Evolutionary conservation across 2,797 vertebrate species (phyloP), one percentile per base, ranked within the genome.

Genomic region (Lutjanus campechanus): DNA sequence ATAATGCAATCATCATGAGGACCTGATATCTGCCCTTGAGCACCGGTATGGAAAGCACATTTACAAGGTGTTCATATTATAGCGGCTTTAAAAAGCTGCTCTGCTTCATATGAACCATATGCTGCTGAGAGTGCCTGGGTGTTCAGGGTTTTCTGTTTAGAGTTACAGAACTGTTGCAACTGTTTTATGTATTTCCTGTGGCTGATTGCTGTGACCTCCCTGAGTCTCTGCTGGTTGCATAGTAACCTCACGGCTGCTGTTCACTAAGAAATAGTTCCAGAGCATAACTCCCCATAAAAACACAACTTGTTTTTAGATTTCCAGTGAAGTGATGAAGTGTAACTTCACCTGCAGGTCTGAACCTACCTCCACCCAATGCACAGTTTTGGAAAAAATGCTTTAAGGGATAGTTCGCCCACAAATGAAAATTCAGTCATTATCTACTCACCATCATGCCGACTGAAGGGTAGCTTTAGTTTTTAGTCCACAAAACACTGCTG

Each of bases 51-150:
- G 19, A 50, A 63, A 69, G 59, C 13, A 16, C 43, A 69, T 58
- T 73, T 16, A 58, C 11, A 55, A 41, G 25, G 20, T 41, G 60
- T 76, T 71, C 29, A 65, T 46, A 46, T 63, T 61, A 36, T n/a
- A 53, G 65, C 36, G 56, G 25, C 43, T 68, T 54, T 54, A 50
- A 65, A 66, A 68, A 25, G 36, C 41, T n/a, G 25, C 36, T 66
- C 13, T 50, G 29, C 17, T 66, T 41, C 11, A 29, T 51, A 46
- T 17, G 36, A 56, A 55, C 20, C 36, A 25, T n/a, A 17, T 65
- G 58, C 36, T 40, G 22, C 62, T 17, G 5, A 70, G 17, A 64
- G 41, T 20, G 13, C 11, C n/a, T 49, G 29, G 9, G 22, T 8
- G 44, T 62, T 62, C 20, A 66, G 17, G 36, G 51, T 75, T 43